phyloP scores from a whole-genome alignment of 2,797 vertebrate species.

The Pipistrellus nathusii region DNA sequence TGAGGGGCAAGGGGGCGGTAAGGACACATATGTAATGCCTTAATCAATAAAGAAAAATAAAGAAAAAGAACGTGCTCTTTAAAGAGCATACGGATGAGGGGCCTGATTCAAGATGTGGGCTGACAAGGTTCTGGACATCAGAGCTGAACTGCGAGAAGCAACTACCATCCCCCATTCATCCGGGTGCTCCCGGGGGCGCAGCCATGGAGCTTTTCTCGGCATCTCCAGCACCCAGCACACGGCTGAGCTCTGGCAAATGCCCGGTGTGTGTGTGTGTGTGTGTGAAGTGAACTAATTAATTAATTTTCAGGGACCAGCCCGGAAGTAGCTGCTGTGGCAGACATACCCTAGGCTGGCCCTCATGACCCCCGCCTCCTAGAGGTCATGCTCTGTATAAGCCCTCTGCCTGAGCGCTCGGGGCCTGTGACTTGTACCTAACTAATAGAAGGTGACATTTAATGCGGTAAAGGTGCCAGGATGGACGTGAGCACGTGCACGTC shows the following conservation, averaged over 20 bases:
- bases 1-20: too few relatives aligned
- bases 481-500: not conserved
- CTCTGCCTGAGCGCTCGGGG: not conserved
- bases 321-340: not conserved
- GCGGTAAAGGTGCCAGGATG: not conserved
- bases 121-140: slow-evolving; percentile 20
- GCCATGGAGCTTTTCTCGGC: not conserved
- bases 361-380: not conserved
- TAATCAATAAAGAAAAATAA: too few relatives aligned
- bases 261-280: not conserved
- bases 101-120: slow-evolving; percentile 14
- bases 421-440: not conserved
- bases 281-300: not conserved
- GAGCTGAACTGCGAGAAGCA: not conserved
- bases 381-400: not conserved
- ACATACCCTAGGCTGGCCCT: not conserved
- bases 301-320: not conserved
- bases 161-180: rapidly evolving
- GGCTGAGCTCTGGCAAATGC: not conserved
- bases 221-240: not conserved
- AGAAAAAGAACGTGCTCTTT: not conserved
- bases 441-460: not conserved
- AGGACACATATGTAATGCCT: too few relatives aligned
- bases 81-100: not conserved
- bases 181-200: not conserved